Evolutionary conservation across 1,140 invertebrate species (phyloP).

Genomic region (Drosophila funebris): DNA sequence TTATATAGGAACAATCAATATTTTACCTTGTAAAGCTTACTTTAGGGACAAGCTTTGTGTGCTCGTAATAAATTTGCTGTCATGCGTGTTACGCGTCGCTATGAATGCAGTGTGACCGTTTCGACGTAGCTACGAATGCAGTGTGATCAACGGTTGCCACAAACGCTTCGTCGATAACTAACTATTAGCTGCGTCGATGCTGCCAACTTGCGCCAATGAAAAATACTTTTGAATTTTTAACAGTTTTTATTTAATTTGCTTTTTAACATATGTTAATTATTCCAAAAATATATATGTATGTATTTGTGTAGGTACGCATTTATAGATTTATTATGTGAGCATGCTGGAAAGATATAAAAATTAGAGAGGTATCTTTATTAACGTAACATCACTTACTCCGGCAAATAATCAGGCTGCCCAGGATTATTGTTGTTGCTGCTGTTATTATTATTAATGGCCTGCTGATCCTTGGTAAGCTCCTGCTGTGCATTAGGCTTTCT

Average conservation of each 20-base stretch:
- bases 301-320: background rate
- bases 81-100: too few species aligned
- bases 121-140: too few species aligned
- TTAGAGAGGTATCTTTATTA: background rate
- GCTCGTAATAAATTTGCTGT: too few species aligned
- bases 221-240: constrained; percentile 27
- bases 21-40: constrained; percentile 32
- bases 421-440: constrained; percentile 16
- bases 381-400: constrained; percentile 52
- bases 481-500: constrained; percentile 43
- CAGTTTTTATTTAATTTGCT: constrained; percentile 42
- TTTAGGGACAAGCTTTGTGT: constrained; percentile 9
- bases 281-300: constrained; percentile 62
- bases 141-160: too few species aligned
- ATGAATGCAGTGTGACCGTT: too few species aligned
- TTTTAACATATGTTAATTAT: constrained; percentile 35
- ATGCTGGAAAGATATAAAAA: constrained; percentile 40
- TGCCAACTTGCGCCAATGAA: constrained; percentile 6
- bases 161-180: constrained; percentile 34
- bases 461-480: background rate
- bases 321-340: constrained; percentile 54
- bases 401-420: constrained; percentile 60
- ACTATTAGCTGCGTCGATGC: background rate
- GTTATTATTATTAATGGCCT: constrained; percentile 7
- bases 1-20: background rate